phyloP scores from a whole-genome alignment of 1,140 invertebrate species.

The Papilio helenus region DNA sequence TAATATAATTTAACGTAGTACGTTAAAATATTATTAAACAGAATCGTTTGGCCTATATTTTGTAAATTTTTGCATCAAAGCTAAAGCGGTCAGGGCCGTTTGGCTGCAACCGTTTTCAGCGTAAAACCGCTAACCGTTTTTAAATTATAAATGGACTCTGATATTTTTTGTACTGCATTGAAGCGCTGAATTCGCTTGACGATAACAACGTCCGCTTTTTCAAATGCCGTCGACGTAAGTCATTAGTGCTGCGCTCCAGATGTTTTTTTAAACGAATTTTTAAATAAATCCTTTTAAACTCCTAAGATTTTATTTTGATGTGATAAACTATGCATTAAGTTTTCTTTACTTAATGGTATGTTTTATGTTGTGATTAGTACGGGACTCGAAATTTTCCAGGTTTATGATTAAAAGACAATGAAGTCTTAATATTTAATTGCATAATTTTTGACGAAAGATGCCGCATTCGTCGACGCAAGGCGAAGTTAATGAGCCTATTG shows the following conservation, averaged over 20 bases:
- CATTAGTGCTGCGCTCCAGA: constrained; percentile 9
- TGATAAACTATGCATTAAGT: background rate
- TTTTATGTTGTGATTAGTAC: too few relatives aligned
- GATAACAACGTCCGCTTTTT: constrained; percentile 25
- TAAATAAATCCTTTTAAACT: background rate
- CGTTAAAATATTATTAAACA: background rate
- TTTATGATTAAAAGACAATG: background rate
- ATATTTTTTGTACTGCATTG: background rate
- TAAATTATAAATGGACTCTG: constrained; percentile 26
- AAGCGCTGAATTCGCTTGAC: constrained; percentile 27
- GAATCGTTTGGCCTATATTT: constrained; percentile 18
- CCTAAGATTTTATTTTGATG: background rate
- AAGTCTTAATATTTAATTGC: background rate
- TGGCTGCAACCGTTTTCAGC: constrained; percentile 20
- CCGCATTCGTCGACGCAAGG: background rate
- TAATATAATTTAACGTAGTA: background rate
- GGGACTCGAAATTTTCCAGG: background rate
- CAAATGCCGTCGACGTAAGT: constrained; percentile 9
- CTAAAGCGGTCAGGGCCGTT: constrained; percentile 30
- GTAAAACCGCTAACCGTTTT: constrained; percentile 33
- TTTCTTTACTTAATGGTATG: too few relatives aligned
- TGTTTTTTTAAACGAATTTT: constrained; percentile 8
- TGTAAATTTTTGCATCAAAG: constrained; percentile 19
- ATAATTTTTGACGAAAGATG: background rate
- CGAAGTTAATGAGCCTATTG: constrained; percentile 4